A percentile compares a stretch with the other conserved stretches of the same genome.
phyloP scores from a whole-genome alignment of 2,113 vertebrate species.

The Polypterus senegalus region DNA sequence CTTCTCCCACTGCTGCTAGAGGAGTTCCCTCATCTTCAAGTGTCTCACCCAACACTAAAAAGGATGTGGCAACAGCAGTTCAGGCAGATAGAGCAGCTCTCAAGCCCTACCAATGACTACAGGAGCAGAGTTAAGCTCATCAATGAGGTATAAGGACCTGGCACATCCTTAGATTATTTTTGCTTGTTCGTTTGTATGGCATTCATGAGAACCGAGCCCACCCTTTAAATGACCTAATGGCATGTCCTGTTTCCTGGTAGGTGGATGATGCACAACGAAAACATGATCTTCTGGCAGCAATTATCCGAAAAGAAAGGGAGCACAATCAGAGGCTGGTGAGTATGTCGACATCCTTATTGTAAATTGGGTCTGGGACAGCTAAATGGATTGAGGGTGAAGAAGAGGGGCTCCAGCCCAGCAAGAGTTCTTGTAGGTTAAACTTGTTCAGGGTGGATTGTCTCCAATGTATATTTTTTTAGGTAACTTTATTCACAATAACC shows the following conservation, averaged over 20 bases:
- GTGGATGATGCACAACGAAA: conserved; percentile 72
- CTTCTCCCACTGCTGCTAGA: conserved; percentile 69
- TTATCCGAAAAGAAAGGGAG: conserved; percentile 70
- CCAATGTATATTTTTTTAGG: too few species aligned
- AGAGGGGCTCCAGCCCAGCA: too few species aligned
- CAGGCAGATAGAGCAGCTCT: conserved; percentile 59
- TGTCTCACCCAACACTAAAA: conserved; percentile 58
- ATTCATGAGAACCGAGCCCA: too few species aligned
- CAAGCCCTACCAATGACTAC: conserved; percentile 28
- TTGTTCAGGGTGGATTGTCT: too few species aligned
- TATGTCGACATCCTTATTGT: conserved; percentile 1
- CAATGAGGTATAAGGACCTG: conserved; percentile 49
- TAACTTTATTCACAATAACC: too few species aligned
- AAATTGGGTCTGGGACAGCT: too few species aligned
- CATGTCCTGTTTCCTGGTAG: conserved; percentile 33
- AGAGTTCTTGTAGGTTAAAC: too few species aligned
- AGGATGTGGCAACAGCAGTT: conserved; percentile 82
- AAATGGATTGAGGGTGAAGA: too few species aligned
- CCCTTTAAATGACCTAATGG: not conserved
- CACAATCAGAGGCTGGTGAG: conserved; percentile 78
- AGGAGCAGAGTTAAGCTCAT: conserved; percentile 47
- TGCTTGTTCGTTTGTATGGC: too few species aligned
- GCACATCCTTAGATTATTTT: not conserved
- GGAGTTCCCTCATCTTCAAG: conserved; percentile 68
- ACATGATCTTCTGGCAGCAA: conserved; percentile 63